Base-by-base conservation (phyloP, 2,113 vertebrate genomes). In the Sebastes schlegelii region DNA sequence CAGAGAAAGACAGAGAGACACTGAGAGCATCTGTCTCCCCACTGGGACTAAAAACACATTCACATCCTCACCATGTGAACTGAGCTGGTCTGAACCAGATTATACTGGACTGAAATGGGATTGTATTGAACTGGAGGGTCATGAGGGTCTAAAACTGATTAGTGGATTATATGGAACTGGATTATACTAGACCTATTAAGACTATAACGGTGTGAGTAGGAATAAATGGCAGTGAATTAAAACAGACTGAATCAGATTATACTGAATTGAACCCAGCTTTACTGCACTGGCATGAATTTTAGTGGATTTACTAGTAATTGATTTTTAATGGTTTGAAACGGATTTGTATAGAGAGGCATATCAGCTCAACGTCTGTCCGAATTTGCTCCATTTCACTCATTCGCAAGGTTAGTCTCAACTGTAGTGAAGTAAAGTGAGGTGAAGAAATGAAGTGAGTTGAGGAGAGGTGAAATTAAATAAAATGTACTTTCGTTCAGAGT, bases 81-180 rank as follows among this genome's bases (percentile, higher is more conserved):
- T 19, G 46, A 79, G 82, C 65, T 16, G 52, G 51, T 82, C 68
- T 74, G 82, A 77, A 86, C 83, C 79, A 88, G 90, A 92, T 93
- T 91, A 90, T 70, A 68, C 75, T 52, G 86, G 68, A 83, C 54
- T 91, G 77, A 88, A 90, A 88, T 82, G 81, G 83, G 85, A 92
- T 91, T 86, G 86, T 76, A 58, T 21, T 76, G 40, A 79, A 91
- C 42, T 75, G 68, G 90, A 90, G 90, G 79, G 91, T 91, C 82
- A 85, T 90, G 46, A 6, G 70, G 61, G 67, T 85, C 78, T 84
- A 62, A 92, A 87, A 90, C 74, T 82, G 86, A 91, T 91, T 90
- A 87, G 67, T 77, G 83, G 82, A 85, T 90, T 88, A 81, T 74
- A 79, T 43, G 8, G 77, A 85, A 83, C 76, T 73, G 83, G 88